Conservation (phyloP, 1,140 invertebrate genomes). For the Nebria ingens region DNA sequence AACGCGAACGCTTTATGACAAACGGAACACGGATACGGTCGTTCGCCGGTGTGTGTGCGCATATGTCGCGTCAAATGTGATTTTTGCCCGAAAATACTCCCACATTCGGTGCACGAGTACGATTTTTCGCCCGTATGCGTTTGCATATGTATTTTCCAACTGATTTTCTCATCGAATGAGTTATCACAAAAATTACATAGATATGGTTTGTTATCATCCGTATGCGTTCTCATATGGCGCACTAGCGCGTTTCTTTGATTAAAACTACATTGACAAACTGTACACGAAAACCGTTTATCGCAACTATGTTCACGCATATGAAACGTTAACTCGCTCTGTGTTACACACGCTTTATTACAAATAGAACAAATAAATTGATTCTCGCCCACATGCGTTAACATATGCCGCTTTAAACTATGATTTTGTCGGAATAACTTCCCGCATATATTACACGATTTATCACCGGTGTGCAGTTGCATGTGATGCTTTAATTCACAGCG, state of each 20-base stretch:
- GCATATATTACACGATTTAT: neutral
- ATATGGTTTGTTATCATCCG: neutral
- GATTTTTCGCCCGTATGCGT: neutral
- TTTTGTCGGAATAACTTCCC: neutral
- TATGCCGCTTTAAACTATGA: neutral
- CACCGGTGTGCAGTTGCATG: neutral
- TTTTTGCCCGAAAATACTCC: neutral
- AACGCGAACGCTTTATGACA: neutral
- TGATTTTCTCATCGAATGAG: neutral
- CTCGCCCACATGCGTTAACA: neutral
- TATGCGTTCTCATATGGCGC: too few species aligned
- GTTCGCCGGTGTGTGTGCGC: neutral
- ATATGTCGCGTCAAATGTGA: neutral
- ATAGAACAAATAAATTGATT: neutral
- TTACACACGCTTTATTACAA: neutral
- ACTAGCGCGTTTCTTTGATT: too few species aligned
- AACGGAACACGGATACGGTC: neutral
- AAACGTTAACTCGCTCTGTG: neutral
- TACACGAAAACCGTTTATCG: too few species aligned
- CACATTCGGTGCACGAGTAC: neutral
- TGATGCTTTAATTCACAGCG: neutral
- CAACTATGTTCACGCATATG: neutral
- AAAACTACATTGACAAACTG: too few species aligned
- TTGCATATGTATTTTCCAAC: neutral
- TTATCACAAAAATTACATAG: neutral